phyloP scores from a whole-genome alignment of 2,113 vertebrate genomes.

The Bubo scandiacus region DNA sequence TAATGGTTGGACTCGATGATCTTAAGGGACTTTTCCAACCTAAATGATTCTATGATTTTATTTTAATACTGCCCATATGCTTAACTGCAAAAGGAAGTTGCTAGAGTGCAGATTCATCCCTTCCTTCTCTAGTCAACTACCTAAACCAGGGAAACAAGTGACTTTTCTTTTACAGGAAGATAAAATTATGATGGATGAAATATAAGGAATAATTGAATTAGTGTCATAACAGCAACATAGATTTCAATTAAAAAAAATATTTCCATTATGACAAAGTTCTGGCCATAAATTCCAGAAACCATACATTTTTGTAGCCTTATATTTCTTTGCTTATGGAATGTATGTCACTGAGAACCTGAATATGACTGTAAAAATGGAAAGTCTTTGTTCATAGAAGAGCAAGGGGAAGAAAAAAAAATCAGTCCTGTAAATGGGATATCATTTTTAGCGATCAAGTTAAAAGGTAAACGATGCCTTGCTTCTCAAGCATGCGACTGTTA shows the following conservation, averaged over 20 bases:
- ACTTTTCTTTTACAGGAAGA: background rate
- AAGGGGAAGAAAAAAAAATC: background rate
- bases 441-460: background rate
- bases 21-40: background rate
- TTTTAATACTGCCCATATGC: background rate
- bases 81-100: background rate
- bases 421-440: background rate
- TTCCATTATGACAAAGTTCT: constrained; percentile 31
- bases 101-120: background rate
- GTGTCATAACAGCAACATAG: background rate
- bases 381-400: background rate
- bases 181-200: constrained; percentile 21
- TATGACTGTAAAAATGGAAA: background rate
- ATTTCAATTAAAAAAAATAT: constrained; percentile 44
- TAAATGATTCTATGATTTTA: background rate
- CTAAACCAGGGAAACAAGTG: background rate
- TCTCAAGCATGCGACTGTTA: fast-evolving
- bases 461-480: background rate
- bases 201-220: constrained; percentile 22
- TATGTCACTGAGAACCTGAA: background rate
- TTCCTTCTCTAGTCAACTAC: background rate
- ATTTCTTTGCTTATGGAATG: background rate
- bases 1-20: background rate
- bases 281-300: constrained; percentile 27
- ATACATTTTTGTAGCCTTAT: background rate